These are phyloP conservation scores for Petaurus breviceps DNA, from an alignment of 2,113 vertebrate species.

Conservation along the genomic window DNA sequence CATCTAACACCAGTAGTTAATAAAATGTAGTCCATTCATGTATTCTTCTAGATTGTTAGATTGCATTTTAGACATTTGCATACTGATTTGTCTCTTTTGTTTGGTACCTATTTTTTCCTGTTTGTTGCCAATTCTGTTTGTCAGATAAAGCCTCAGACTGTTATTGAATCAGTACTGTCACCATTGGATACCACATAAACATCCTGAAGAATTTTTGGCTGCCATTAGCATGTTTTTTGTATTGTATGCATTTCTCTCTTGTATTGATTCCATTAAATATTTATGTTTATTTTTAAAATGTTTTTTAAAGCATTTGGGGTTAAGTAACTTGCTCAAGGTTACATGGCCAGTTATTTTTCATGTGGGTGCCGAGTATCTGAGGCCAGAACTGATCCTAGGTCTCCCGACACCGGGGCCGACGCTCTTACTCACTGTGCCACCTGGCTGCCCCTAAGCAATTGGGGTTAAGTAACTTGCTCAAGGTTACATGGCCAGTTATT, in stretches of 20 bases:
- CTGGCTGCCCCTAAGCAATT: too few relatives aligned
- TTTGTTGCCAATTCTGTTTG: constrained; percentile 16
- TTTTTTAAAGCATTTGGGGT: too few relatives aligned
- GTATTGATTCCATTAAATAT: constrained; percentile 19
- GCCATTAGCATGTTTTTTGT: constrained; percentile 36
- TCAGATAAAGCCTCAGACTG: not conserved
- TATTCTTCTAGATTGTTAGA: constrained; percentile 25
- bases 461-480: too few relatives aligned
- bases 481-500: too few relatives aligned
- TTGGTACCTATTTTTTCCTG: accelerated
- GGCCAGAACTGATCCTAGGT: too few relatives aligned
- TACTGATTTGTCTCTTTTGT: not conserved
- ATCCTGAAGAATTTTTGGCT: constrained; percentile 38
- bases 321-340: too few relatives aligned
- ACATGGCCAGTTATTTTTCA: too few relatives aligned
- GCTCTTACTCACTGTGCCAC: too few relatives aligned
- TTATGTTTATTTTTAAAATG: too few relatives aligned
- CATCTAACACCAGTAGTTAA: not conserved
- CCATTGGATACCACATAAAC: constrained; percentile 37
- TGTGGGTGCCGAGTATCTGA: too few relatives aligned
- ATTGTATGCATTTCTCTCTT: constrained; percentile 30
- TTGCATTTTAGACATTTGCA: constrained; percentile 12
- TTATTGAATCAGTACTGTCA: not conserved
- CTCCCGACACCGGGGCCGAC: too few relatives aligned
- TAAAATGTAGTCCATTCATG: constrained; percentile 4